These are phyloP conservation scores for Nibea coibor DNA, from an alignment of 2,113 vertebrate genomes.

Conservation along the genomic window DNA sequence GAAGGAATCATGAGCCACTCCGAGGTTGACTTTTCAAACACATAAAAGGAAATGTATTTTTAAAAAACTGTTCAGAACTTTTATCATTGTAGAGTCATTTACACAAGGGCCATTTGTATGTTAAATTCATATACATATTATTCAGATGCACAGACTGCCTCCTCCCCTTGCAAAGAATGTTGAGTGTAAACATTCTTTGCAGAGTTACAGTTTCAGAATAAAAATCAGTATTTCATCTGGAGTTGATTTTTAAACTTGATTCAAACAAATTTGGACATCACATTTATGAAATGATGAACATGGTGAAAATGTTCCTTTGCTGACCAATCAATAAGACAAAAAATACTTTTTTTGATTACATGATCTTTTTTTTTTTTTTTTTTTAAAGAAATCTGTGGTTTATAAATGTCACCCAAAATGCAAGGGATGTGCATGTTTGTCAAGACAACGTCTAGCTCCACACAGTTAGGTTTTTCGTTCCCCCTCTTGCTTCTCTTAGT, in stretches of 20 bases:
- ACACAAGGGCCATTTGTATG: conserved; percentile 89
- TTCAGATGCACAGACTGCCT: conserved; percentile 84
- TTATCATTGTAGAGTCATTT: conserved; percentile 89
- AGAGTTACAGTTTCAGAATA: conserved; percentile 89
- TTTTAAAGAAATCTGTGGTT: conserved; percentile 91
- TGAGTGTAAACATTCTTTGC: conserved; percentile 79
- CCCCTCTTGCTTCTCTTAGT: conserved; percentile 34
- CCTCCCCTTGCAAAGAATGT: conserved; percentile 86
- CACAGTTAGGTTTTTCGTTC: conserved; percentile 2
- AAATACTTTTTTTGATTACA: conserved; percentile 88
- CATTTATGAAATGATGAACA: conserved; percentile 90
- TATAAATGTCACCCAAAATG: conserved; percentile 95
- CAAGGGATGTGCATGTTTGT: conserved; percentile 98
- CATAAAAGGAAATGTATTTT: conserved; percentile 96
- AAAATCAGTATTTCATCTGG: conserved; percentile 86
- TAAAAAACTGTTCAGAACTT: conserved; percentile 91
- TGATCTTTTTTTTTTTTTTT: conserved; percentile 72
- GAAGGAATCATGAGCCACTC: conserved; percentile 79
- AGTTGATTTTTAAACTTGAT: conserved; percentile 85
- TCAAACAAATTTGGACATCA: conserved; percentile 93
- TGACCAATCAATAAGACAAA: conserved; percentile 93
- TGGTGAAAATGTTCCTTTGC: conserved; percentile 57
- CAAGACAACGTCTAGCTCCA: conserved; percentile 86
- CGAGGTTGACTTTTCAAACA: conserved; percentile 88
- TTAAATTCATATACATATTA: conserved; percentile 88